Base-by-base conservation (phyloP, 2,113 vertebrate genomes). In the Etheostoma cragini region DNA sequence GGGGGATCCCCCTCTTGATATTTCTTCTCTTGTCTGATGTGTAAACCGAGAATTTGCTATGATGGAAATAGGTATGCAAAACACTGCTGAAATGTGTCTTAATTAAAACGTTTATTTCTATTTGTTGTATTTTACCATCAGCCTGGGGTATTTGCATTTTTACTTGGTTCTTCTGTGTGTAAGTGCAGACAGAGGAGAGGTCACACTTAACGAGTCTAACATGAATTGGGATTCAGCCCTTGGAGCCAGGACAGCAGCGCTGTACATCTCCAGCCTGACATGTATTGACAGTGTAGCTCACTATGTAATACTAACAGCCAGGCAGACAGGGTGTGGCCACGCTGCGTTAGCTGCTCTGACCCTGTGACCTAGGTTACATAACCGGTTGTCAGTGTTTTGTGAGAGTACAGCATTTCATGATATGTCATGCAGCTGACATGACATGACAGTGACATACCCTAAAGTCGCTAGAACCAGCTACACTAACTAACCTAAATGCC, bases 311-410 rank as follows among this genome's bases (percentile, higher is more conserved):
- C 83, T 69, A 89, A 88, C 70, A 91, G 75, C 50, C 70, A 15
- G 61, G 68, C 76, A 64, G 90, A 68, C 76, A 64, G 90, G 85
- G 85, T 72, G 87, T 87, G 89, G 85, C 85, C 42, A 61, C 16
- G 17, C 62, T 61, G 16, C 72, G 76, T 63, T 60, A 2, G 64
- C 79, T 8, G 50, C 75, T 71, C 72, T 86, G 82, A 90, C 84
- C 78, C 70, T n/a, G 49, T 83, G 81, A 87, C 90, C 90, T 87
- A 72, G 67, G 63, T 89, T 92, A 89, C 53, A 72, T 85, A 91
- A 91, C 77, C 17, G 60, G 56, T 71, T 80, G 83, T 68, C 52
- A 49, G 68, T 61, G 52, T 61, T 72, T 73, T 78, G 72, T 81
- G 21, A 58, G 12, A 71, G 80, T 26, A 64, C 66, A 58, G 12